Percentiles rank a stretch among this genome's conserved stretches.
Conservation (phyloP, 92 coral and sea anemone species). For the Plumapathes pennacea region DNA sequence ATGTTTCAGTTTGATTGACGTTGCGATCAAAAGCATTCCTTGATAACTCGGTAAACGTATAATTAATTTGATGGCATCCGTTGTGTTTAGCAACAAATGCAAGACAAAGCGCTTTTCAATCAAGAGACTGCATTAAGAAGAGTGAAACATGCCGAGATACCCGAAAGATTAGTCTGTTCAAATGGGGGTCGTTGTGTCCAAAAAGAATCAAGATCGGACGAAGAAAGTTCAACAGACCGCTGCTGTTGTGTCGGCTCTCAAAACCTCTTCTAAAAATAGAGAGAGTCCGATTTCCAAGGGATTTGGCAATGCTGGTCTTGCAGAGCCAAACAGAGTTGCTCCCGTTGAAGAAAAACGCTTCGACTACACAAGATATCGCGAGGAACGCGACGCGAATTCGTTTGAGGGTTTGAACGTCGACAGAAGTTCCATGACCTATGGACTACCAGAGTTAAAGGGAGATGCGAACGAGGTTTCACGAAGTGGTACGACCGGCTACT, state of each 20-base stretch:
- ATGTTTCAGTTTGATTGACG: too few relatives aligned
- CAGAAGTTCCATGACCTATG: conserved; percentile 69
- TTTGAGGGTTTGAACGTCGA: conserved; percentile 30
- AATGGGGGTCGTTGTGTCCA: conserved; percentile 92
- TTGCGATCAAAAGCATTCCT: too few relatives aligned
- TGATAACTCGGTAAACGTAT: too few relatives aligned
- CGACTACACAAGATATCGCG: too few relatives aligned
- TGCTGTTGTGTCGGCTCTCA: conserved; percentile 78
- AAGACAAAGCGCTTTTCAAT: too few relatives aligned
- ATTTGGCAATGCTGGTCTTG: not conserved
- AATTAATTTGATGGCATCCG: too few relatives aligned
- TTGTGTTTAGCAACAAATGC: too few relatives aligned
- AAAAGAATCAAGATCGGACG: conserved; percentile 69
- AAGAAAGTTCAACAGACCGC: conserved; percentile 94
- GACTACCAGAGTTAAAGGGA: conserved; percentile 62
- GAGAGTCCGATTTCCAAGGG: conserved; percentile 1
- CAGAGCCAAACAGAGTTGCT: not conserved
- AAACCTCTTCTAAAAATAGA: conserved; percentile 31
- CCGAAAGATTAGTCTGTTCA: too few relatives aligned
- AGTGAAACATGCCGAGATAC: too few relatives aligned
- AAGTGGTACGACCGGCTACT: conserved; percentile 74
- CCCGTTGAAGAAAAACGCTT: not conserved
- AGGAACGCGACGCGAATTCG: not conserved
- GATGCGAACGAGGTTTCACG: conserved; percentile 16
- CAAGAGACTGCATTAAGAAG: too few relatives aligned